Conservation (phyloP, 1,140 invertebrate species). For the Doryteuthis pealeii region DNA sequence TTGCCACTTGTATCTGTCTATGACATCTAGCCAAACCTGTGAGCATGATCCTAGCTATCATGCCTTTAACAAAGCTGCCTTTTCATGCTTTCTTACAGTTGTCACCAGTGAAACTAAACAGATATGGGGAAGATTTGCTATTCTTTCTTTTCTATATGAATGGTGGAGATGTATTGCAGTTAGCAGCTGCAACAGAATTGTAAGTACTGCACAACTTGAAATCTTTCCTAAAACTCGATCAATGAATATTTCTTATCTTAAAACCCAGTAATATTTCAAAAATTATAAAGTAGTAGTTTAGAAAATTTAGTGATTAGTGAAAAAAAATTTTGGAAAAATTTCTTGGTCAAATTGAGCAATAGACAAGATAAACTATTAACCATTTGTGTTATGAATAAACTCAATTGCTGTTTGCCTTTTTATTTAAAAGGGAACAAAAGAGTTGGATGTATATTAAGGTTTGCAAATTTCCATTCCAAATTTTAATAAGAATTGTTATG, state of each 20-base stretch:
- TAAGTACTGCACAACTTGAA: slow-evolving; percentile 68
- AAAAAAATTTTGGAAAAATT: too few species aligned
- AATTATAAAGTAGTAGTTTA: too few species aligned
- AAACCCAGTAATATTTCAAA: slow-evolving; percentile 12
- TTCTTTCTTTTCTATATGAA: slow-evolving; percentile 99
- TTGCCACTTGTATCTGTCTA: not conserved
- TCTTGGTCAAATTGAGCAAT: too few species aligned
- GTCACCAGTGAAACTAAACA: slow-evolving; percentile 89
- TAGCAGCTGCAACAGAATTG: slow-evolving; percentile 94
- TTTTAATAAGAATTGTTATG: too few species aligned
- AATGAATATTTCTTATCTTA: too few species aligned
- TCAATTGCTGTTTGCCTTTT: too few species aligned
- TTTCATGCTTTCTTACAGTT: slow-evolving; percentile 66
- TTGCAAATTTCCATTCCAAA: too few species aligned
- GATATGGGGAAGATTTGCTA: slow-evolving; percentile 97
- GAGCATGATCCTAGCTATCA: slow-evolving; percentile 15
- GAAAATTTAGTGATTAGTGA: too few species aligned
- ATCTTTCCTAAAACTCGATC: not conserved
- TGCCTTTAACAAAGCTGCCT: slow-evolving; percentile 11
- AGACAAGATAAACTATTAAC: too few species aligned
- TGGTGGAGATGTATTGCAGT: slow-evolving; percentile 94
- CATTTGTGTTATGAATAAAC: too few species aligned
- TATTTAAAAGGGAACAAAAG: too few species aligned
- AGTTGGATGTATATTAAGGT: too few species aligned
- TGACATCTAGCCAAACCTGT: not conserved